Conservation (phyloP, 2,113 vertebrate species). For the Cardinalis cardinalis region DNA sequence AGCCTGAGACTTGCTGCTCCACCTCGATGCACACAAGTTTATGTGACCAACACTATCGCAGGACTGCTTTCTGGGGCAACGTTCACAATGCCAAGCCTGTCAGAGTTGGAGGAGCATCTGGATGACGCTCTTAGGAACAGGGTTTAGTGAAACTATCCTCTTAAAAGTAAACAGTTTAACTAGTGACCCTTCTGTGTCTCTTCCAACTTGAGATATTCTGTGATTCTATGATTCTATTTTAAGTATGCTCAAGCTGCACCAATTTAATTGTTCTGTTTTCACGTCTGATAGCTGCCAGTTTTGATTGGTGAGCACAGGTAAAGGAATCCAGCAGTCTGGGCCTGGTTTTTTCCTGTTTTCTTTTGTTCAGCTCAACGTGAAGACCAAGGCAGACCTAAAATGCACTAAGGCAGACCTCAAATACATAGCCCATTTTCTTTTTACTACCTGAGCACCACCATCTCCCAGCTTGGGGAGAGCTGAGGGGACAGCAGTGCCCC, state of each 20-base stretch:
- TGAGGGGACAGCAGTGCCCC: background rate
- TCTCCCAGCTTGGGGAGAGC: background rate
- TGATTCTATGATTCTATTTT: background rate
- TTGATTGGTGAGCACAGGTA: background rate
- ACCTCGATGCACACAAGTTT: rapidly evolving
- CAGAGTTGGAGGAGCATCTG: background rate
- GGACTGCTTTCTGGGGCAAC: rapidly evolving
- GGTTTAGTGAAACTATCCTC: background rate
- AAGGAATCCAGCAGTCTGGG: background rate
- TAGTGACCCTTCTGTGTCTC: background rate
- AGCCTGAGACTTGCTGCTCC: background rate
- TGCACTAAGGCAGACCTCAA: background rate
- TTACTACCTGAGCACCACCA: background rate
- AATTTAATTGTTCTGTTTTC: background rate
- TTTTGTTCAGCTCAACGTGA: background rate
- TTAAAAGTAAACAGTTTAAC: background rate
- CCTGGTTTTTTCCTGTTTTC: background rate
- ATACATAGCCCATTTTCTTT: background rate
- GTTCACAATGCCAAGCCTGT: background rate
- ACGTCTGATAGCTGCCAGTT: background rate
- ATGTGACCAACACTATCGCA: rapidly evolving
- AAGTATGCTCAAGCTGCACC: background rate
- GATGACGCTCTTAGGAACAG: background rate
- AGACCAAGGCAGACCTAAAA: background rate
- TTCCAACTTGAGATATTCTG: background rate